Evolutionary conservation across 2,888 invertebrate species (phyloP).

Genomic region (Tinea pellionella): DNA sequence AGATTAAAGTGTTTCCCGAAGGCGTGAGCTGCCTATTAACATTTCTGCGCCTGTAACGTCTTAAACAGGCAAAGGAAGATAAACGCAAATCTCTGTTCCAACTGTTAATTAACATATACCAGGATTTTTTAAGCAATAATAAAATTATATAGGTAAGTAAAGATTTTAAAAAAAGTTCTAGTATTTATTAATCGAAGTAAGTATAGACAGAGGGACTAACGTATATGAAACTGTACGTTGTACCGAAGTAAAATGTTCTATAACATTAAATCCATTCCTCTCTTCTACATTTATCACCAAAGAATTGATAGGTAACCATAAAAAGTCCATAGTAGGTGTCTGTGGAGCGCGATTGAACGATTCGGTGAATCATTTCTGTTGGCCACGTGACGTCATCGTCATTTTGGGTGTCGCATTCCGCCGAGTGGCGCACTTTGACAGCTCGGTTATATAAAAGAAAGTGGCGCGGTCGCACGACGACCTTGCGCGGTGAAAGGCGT

Average conservation of each 20-base stretch:
- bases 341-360: neutral
- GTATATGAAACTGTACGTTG: too few species aligned
- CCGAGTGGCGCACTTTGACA: constrained; percentile 19
- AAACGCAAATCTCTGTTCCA: too few species aligned
- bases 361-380: constrained; percentile 46
- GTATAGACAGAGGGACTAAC: too few species aligned
- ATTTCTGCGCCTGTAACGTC: too few species aligned
- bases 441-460: constrained; percentile 66
- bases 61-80: too few species aligned
- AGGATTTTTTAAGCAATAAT: too few species aligned
- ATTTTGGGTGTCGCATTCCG: constrained; percentile 63
- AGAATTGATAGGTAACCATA: neutral
- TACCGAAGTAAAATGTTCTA: neutral
- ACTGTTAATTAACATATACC: too few species aligned
- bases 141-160: too few species aligned
- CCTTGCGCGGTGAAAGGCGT: constrained; percentile 64
- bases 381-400: constrained; percentile 48
- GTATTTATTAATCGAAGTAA: too few species aligned
- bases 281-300: neutral
- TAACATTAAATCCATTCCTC: neutral
- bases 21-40: too few species aligned
- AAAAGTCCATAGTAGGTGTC: neutral
- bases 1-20: too few species aligned
- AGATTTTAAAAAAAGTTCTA: too few species aligned
- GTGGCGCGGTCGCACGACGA: constrained; percentile 63